Evolutionary conservation across 2,888 invertebrate genomes (phyloP), one percentile per base, ranked within the genome.

Genomic region (Clivina fossor): DNA sequence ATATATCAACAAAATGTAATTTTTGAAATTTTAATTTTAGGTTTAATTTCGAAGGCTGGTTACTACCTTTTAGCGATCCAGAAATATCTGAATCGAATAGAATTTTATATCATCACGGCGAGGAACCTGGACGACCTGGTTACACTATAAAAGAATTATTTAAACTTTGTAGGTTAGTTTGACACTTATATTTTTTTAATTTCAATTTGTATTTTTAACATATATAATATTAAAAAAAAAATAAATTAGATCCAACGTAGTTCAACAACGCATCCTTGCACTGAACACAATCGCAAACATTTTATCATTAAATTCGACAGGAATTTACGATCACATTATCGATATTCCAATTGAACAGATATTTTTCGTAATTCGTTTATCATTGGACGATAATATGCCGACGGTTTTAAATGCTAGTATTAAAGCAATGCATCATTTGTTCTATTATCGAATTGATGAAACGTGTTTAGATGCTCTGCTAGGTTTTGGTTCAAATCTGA

Each of bases 61-160:
- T 93, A 0, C 69, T 91, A 48, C 89, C 91, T 0, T 91, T 84
- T 63, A 77, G 82, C 37, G 83, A 84, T 73, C 59, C 75, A 74
- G 60, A 81, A 78, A 81, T 84, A 64, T 74, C 80, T 18, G 78
- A 80, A 55, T 78, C 77, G 41, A 80, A 81, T 59, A 70, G 81
- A 19, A 86, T 84, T 32, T 77, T 97, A 11, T 93, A 93, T 72
- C 90, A 96, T 71, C 97, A 97, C 73, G 95, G 95, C 0, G 89
- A 92, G 61, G 96, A 97, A 71, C 88, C 93, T 4, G 88, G 86
- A 58, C 79, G 93, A 58, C 90, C 96, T 2, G 96, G 96, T 0
- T 97, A 96, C 71, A 86, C 93, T 0, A 71, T 97, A 8, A 88
- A 89, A 62, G 97, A 97, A 74, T 72, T 96, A 1, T 85, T 95